Conservation (phyloP, 2,888 invertebrate species). For the Micoletzkya japonica region DNA sequence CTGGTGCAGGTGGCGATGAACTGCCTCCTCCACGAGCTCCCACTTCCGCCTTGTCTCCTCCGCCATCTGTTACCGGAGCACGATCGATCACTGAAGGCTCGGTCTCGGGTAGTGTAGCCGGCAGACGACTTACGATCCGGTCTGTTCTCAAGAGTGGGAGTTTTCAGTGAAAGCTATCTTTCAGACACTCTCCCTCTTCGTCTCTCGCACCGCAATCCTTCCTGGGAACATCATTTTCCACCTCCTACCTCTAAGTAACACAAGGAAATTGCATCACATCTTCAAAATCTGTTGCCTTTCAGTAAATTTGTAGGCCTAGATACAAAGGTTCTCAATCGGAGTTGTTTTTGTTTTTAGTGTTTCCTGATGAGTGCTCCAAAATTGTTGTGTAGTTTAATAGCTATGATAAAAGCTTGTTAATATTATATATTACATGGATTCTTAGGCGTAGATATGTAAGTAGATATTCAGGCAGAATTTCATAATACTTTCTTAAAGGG, state of each 20-base stretch:
- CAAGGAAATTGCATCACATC: too few relatives aligned
- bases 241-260: conserved; percentile 53
- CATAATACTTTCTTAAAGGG: too few relatives aligned
- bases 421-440: too few relatives aligned
- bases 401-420: too few relatives aligned
- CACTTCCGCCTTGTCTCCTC: conserved; percentile 5
- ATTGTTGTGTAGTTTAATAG: too few relatives aligned
- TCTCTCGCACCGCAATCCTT: conserved; percentile 54
- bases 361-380: too few relatives aligned
- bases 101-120: background rate
- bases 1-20: conserved; percentile 11
- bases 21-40: conserved; percentile 16
- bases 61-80: background rate
- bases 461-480: too few relatives aligned
- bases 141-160: background rate
- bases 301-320: too few relatives aligned
- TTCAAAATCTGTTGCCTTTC: too few relatives aligned
- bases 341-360: too few relatives aligned
- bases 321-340: too few relatives aligned
- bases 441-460: too few relatives aligned
- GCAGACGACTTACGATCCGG: conserved; percentile 16
- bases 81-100: conserved; percentile 11
- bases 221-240: conserved; percentile 57
- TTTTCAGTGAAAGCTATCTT: background rate
- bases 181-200: conserved; percentile 31